These are phyloP conservation scores for Eupleurogrammus muticus DNA, from an alignment of 2,797 vertebrate species.

Conservation along the genomic window DNA sequence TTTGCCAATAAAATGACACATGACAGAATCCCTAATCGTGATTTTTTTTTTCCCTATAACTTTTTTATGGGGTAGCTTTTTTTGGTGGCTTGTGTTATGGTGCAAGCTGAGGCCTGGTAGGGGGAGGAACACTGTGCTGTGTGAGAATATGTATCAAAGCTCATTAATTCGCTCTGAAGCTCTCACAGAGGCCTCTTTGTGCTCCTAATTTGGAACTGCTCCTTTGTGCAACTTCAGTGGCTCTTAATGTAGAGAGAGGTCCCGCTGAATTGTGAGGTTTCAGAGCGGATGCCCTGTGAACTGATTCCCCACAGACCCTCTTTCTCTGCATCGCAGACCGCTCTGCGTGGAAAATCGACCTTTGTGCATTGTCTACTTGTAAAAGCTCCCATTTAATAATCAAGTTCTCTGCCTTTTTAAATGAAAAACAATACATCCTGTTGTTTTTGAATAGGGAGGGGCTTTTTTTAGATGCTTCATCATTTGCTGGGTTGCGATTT, in stretches of 20 bases:
- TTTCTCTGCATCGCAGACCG: slow-evolving; percentile 61
- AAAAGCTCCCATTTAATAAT: slow-evolving; percentile 57
- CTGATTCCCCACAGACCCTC: slow-evolving; percentile 69
- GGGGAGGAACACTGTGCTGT: slow-evolving; percentile 59
- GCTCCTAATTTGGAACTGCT: slow-evolving; percentile 81
- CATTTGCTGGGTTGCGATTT: slow-evolving; percentile 22
- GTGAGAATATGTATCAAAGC: slow-evolving; percentile 80
- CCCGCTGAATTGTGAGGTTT: slow-evolving; percentile 73
- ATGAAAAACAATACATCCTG: slow-evolving; percentile 11
- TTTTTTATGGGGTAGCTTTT: slow-evolving; percentile 10
- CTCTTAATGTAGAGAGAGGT: slow-evolving; percentile 78
- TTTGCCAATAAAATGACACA: background rate
- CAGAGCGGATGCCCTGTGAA: slow-evolving; percentile 75
- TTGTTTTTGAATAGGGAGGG: slow-evolving; percentile 25
- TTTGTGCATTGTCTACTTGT: slow-evolving; percentile 66
- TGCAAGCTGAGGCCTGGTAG: slow-evolving; percentile 21
- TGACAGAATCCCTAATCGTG: background rate
- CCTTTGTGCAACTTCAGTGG: slow-evolving; percentile 82
- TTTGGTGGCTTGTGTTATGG: slow-evolving; percentile 33
- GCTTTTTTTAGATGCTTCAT: slow-evolving; percentile 15
- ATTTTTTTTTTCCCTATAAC: background rate
- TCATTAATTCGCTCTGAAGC: slow-evolving; percentile 82
- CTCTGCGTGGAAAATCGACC: slow-evolving; percentile 67
- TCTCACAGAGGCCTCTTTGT: slow-evolving; percentile 83
- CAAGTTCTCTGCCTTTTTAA: slow-evolving; percentile 46